phyloP scores from a whole-genome alignment of 2,888 invertebrate species.

The Temnothorax rugatulus region DNA sequence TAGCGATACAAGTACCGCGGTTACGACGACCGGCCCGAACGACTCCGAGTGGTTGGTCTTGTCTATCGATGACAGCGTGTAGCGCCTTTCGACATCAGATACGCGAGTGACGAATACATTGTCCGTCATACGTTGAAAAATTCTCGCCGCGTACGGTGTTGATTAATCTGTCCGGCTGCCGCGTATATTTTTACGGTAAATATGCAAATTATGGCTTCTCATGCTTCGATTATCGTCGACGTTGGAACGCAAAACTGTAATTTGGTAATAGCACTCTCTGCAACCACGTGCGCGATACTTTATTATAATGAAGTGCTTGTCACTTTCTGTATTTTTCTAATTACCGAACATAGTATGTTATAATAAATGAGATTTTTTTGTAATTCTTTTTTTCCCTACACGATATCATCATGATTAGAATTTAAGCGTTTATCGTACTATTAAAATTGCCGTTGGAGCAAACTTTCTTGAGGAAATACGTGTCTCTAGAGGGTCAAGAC shows the following conservation, averaged over 20 bases:
- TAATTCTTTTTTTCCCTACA: too few relatives aligned
- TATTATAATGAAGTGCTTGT: not conserved
- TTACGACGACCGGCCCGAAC: conserved; percentile 55
- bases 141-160: conserved; percentile 13
- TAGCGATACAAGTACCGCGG: conserved; percentile 73
- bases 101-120: conserved; percentile 59
- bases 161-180: conserved; percentile 36
- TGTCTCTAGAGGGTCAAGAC: not conserved
- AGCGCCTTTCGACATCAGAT: conserved; percentile 60
- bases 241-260: conserved; percentile 36
- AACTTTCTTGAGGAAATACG: not conserved
- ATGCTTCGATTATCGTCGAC: conserved; percentile 36
- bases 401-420: not conserved
- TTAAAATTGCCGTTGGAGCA: not conserved
- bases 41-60: conserved; percentile 51
- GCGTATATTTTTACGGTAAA: conserved; percentile 25
- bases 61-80: conserved; percentile 64
- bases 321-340: not conserved
- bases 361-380: not conserved
- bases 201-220: conserved; percentile 33
- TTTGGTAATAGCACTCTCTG: conserved; percentile 16
- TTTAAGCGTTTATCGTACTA: not conserved
- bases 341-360: not conserved
- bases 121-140: conserved; percentile 34
- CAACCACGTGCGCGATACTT: not conserved